Evolutionary conservation across 2,113 vertebrate genomes (phyloP), one percentile per base, ranked within the genome.

Genomic region (Asarcornis scutulata): DNA sequence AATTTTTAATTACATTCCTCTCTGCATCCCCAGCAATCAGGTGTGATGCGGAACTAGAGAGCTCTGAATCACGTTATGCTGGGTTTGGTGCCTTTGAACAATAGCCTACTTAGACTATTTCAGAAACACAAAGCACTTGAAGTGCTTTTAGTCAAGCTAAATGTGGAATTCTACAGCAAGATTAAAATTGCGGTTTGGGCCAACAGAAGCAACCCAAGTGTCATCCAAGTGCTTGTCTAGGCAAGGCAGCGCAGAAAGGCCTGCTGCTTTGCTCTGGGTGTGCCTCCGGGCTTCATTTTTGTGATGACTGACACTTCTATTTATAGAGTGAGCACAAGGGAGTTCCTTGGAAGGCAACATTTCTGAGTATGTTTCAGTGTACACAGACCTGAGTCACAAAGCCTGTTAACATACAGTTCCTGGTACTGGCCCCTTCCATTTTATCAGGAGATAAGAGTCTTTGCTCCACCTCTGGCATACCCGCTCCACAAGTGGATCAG

Each of bases 361-460:
- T 91, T 68, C 67, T 90, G 86, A 92, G 17, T 36, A 68, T 1
- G 0, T 88, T 83, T 92, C 87, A 93, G 64, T 88, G 89, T 92
- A 91, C 79, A 81, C 56, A 95, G 60, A 80, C 64, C 86, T 96
- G 96, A 97, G 73, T 97, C 95, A 97, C 27, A 20, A 62, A 85
- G 62, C 52, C 63, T 91, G 58, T 60, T 85, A 93, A 95, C 81
- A 89, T 14, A 88, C 44, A 48, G 96, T 78, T 97, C 94, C 96
- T 95, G 94, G 94, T 89, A 94, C 83, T 26, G 78, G 86, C 68
- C 68, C 58, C 38, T 88, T 95, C 72, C 69, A 63, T 81, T 95
- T 94, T 90, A 94, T 96, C 95, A 94, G 0, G 0, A 96, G 97
- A 97, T 97, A 97, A 92, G 77, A 76, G 58, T 14, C 71, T 77